phyloP scores from a whole-genome alignment of 2,113 vertebrate genomes.

The Ailurus styani region DNA sequence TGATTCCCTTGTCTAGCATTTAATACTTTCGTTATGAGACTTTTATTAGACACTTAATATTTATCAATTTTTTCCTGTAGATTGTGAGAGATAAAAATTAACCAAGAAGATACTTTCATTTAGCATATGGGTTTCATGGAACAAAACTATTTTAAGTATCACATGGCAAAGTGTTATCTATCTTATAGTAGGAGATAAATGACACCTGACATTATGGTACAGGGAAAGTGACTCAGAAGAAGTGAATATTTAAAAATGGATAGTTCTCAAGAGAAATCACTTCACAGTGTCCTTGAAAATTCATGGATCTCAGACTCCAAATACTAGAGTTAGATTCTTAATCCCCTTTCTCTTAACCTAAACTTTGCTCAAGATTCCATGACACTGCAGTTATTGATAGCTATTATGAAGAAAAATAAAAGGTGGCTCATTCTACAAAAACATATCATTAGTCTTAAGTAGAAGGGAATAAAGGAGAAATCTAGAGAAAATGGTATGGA shows the following conservation, averaged over 20 bases:
- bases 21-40: neutral
- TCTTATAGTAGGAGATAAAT: neutral
- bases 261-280: neutral
- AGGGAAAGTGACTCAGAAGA: neutral
- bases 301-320: neutral
- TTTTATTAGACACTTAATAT: neutral
- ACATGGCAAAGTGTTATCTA: neutral
- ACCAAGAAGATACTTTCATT: neutral
- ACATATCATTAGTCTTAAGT: neutral
- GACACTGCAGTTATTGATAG: neutral
- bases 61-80: neutral
- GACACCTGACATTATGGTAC: neutral
- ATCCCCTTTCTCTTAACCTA: neutral
- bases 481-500: neutral
- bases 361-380: neutral
- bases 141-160: neutral
- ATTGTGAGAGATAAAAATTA: neutral
- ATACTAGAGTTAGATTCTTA: neutral
- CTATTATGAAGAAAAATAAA: neutral
- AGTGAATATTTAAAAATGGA: neutral
- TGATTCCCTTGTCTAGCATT: neutral
- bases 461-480: neutral
- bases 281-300: neutral
- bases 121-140: neutral
- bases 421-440: neutral